Percentiles rank a stretch among this genome's conserved stretches.
Conservation (phyloP, 2,797 vertebrate genomes). For the Cyprinella venusta region DNA sequence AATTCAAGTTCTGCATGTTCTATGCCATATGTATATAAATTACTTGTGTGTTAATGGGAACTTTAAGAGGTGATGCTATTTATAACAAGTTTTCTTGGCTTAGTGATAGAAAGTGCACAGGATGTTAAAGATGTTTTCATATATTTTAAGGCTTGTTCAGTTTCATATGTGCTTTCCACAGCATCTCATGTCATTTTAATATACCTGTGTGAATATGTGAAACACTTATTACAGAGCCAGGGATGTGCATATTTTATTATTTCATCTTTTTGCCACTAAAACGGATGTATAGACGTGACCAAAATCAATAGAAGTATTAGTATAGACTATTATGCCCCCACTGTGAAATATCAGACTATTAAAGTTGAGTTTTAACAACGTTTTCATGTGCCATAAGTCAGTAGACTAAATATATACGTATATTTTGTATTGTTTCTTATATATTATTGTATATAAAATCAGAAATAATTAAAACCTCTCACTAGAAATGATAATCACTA, state of each 20-base stretch:
- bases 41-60: background rate
- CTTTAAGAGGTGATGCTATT: background rate
- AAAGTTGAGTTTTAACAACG: background rate
- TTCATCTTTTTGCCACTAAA: slow-evolving; percentile 5
- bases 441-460: slow-evolving; percentile 10
- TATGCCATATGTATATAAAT: slow-evolving; percentile 13
- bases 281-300: slow-evolving; percentile 18
- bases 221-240: slow-evolving; percentile 11
- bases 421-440: slow-evolving; percentile 38
- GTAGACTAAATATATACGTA: slow-evolving; percentile 9
- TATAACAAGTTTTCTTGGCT: background rate
- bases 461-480: slow-evolving; percentile 4
- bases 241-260: slow-evolving; percentile 7
- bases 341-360: slow-evolving; percentile 8
- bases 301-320: slow-evolving; percentile 6
- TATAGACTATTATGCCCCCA: slow-evolving; percentile 12
- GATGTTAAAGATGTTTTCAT: background rate
- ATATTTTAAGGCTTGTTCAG: background rate
- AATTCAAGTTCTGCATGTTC: background rate
- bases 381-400: slow-evolving; percentile 22
- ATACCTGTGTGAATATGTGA: background rate
- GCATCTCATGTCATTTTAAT: slow-evolving; percentile 15
- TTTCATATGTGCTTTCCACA: background rate
- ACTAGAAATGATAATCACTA: background rate
- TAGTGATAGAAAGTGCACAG: background rate